Evolutionary conservation across 2,888 invertebrate species (phyloP), one percentile per base, ranked within the genome.

Genomic region (Parnassius mnemosyne): DNA sequence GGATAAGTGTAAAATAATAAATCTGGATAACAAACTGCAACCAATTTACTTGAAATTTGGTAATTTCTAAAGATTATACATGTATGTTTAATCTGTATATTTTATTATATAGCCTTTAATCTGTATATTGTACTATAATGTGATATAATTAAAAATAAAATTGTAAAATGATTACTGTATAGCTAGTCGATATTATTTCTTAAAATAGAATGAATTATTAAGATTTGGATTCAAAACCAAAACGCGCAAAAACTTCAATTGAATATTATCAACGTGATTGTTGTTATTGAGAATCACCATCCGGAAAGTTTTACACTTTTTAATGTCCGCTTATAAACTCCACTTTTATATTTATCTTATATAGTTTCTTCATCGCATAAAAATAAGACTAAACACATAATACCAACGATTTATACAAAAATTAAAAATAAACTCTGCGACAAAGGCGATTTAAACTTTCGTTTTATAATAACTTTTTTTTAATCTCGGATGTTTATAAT

Each of bases 131-230:
- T 57, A 61, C 54, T 47, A 53, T 56, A 54, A 63, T 42, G 60
- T 61, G 61, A 54, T 65, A 58, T 56, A 60, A 60, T 60, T 62
- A 53, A 63, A 54, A 57, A 25, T 41, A 65, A 54, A 62, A 59
- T 44, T 53, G 51, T 59, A 54, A 60, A 55, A 25, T 46, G 57
- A 41, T 62, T 54, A 55, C 58, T 57, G 53, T 64, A 57, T 66
- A 20, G 61, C 59, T 49, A 59, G 61, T 62, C 54, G 49, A 49
- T 53, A 20, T 43, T 44, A n/a, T 55, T 47, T 56, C 13, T 57
- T 25, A 43, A 51, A 53, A 53, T 57, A 20, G 20, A 47, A 42
- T 2, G 9, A 49, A 46, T 51, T 51, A 20, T 44, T 16, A 58
- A 54, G 49, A 34, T 44, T 41, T 44, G 50, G 53, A 25, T 58